Conservation (phyloP, 2,888 invertebrate species). For the Drosophila incognita region DNA sequence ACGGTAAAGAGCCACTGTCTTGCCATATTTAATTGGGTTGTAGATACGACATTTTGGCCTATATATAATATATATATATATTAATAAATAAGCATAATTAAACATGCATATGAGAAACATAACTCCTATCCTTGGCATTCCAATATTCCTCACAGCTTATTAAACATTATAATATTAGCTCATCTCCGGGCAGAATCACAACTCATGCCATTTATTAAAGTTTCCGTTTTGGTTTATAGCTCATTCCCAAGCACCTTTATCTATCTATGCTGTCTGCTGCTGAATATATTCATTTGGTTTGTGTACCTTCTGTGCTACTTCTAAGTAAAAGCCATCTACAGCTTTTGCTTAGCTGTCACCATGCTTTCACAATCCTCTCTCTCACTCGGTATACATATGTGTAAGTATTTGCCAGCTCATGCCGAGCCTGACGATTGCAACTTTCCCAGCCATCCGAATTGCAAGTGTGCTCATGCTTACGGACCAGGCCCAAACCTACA, state of each 20-base stretch:
- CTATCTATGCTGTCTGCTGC: not conserved
- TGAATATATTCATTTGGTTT: slow-evolving; percentile 6
- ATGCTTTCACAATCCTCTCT: slow-evolving; percentile 26
- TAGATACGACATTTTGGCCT: not conserved
- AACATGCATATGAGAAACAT: not conserved
- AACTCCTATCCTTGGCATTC: not conserved
- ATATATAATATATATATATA: not conserved
- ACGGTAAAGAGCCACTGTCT: not conserved
- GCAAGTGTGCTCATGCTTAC: slow-evolving; percentile 10
- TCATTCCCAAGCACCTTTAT: slow-evolving; percentile 1
- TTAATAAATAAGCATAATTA: not conserved
- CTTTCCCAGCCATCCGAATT: slow-evolving; percentile 51
- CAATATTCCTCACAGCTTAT: not conserved
- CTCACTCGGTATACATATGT: not conserved
- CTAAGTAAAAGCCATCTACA: slow-evolving; percentile 22
- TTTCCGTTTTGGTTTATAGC: not conserved
- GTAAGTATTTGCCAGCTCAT: slow-evolving; percentile 51
- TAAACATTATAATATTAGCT: slow-evolving; percentile 1
- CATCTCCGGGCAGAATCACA: not conserved
- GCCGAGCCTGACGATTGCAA: slow-evolving; percentile 26
- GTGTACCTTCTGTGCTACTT: slow-evolving; percentile 18
- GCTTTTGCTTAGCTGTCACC: slow-evolving; percentile 29
- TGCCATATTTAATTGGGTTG: not conserved
- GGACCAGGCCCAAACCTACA: not conserved
- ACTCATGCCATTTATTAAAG: slow-evolving; percentile 7